Conservation (phyloP, 2,113 vertebrate genomes). For the Entosphenus tridentatus region DNA sequence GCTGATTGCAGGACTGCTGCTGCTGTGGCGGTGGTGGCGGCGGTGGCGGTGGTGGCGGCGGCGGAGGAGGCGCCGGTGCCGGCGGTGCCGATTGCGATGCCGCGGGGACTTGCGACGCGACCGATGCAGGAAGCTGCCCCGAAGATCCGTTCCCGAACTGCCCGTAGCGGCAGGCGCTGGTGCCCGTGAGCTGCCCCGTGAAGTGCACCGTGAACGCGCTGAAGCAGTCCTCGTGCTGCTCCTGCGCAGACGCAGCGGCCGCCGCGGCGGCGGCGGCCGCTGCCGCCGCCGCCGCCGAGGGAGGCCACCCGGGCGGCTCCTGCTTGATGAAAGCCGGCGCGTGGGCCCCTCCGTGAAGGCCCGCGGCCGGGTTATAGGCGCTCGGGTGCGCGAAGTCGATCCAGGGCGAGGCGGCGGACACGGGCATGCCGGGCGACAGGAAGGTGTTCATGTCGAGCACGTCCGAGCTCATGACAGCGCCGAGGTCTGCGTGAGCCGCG, state of each 20-base stretch:
- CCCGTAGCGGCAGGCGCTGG: constrained; percentile 2
- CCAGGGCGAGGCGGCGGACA: neutral
- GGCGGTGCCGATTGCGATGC: neutral
- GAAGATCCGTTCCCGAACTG: neutral
- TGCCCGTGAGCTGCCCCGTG: constrained; percentile 1
- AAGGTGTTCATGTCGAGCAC: constrained; percentile 3
- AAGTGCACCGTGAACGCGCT: neutral
- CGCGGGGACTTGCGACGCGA: neutral
- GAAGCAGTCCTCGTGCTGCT: neutral
- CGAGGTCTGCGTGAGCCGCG: neutral
- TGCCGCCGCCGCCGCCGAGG: no score
- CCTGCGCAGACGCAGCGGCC: neutral
- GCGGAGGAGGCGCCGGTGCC: neutral
- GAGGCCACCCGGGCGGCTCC: neutral
- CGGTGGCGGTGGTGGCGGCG: neutral
- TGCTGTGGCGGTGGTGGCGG: neutral
- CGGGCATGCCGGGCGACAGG: neutral
- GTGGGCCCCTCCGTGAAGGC: neutral
- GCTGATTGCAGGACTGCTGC: neutral
- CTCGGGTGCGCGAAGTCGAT: constrained; percentile 3
- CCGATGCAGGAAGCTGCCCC: neutral
- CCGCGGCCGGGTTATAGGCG: neutral
- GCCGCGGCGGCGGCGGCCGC: no score
- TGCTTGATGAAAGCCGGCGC: constrained; percentile 3
- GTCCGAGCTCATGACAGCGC: neutral